Conservation (phyloP, 2,888 invertebrate genomes). For the Conops quadrifasciatus region DNA sequence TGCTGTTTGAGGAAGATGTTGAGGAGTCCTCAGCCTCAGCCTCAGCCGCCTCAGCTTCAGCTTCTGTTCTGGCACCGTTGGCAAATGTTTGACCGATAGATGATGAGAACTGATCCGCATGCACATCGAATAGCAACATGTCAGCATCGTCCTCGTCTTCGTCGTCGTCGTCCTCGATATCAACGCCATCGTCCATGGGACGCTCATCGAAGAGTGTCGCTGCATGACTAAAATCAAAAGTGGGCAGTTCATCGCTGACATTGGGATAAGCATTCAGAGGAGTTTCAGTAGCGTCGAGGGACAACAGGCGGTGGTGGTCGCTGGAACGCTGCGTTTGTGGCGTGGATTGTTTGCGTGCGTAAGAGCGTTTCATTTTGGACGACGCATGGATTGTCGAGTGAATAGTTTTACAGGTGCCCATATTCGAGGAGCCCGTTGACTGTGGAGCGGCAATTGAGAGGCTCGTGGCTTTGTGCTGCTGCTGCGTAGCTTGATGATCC, state of each 20-base stretch:
- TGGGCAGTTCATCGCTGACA: conserved; percentile 46
- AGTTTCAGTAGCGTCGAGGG: conserved; percentile 21
- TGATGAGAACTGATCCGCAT: conserved; percentile 47
- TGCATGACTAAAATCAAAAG: conserved; percentile 60
- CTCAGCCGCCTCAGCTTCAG: conserved; percentile 22
- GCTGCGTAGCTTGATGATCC: neutral
- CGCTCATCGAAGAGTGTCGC: conserved; percentile 35
- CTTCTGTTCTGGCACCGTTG: too few species aligned
- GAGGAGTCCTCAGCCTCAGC: conserved; percentile 50
- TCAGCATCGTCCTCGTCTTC: conserved; percentile 59
- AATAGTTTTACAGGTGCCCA: conserved; percentile 58
- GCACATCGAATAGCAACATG: conserved; percentile 58
- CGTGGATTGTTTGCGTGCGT: conserved; percentile 51
- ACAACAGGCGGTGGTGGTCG: conserved; percentile 10
- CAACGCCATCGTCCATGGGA: conserved; percentile 61
- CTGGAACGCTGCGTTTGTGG: conserved; percentile 9
- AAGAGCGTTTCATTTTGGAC: conserved; percentile 57
- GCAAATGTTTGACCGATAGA: conserved; percentile 16
- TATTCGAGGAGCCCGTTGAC: conserved; percentile 59
- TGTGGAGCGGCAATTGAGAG: neutral
- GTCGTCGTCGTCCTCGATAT: conserved; percentile 56
- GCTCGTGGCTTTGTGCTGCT: neutral
- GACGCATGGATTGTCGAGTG: conserved; percentile 25
- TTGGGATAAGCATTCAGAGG: conserved; percentile 34
- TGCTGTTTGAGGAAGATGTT: conserved; percentile 28